Evolutionary conservation across 2,113 vertebrate species (phyloP).

Genomic region (Ellobius talpinus): DNA sequence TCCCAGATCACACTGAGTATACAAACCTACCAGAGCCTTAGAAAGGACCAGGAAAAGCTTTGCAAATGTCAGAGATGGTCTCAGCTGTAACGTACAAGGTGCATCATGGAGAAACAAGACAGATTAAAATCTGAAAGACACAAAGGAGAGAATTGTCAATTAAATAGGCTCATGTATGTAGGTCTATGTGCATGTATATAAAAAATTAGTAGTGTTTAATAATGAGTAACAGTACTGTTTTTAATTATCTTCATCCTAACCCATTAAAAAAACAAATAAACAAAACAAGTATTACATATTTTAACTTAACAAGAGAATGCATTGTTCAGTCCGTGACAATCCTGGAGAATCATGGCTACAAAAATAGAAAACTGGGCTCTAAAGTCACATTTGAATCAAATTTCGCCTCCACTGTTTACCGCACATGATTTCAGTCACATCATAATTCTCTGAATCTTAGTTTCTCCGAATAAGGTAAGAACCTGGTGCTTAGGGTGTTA

Average conservation of each 20-base stretch:
- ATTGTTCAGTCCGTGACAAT: not conserved
- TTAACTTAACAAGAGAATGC: slow-evolving; percentile 9
- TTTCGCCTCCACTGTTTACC: not conserved
- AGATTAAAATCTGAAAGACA: slow-evolving; percentile 26
- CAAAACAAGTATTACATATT: not conserved
- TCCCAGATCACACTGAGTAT: not conserved
- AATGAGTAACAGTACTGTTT: not conserved
- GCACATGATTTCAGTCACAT: not conserved
- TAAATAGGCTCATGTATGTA: not conserved
- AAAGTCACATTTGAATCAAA: not conserved
- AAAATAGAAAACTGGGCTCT: not conserved
- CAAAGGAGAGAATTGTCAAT: not conserved
- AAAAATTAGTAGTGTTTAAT: not conserved
- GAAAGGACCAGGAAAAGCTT: slow-evolving; percentile 42
- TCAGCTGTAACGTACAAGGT: not conserved
- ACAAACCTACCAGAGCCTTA: not conserved
- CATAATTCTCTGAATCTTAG: slow-evolving; percentile 39
- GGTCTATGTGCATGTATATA: not conserved
- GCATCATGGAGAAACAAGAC: not conserved
- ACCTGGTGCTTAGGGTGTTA: not conserved
- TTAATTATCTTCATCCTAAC: not conserved
- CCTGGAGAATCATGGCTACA: not conserved
- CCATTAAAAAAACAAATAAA: not conserved
- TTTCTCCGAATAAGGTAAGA: slow-evolving; percentile 33
- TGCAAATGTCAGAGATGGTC: not conserved